Conservation (phyloP, 2,113 vertebrate genomes). For the Dipodomys merriami region DNA sequence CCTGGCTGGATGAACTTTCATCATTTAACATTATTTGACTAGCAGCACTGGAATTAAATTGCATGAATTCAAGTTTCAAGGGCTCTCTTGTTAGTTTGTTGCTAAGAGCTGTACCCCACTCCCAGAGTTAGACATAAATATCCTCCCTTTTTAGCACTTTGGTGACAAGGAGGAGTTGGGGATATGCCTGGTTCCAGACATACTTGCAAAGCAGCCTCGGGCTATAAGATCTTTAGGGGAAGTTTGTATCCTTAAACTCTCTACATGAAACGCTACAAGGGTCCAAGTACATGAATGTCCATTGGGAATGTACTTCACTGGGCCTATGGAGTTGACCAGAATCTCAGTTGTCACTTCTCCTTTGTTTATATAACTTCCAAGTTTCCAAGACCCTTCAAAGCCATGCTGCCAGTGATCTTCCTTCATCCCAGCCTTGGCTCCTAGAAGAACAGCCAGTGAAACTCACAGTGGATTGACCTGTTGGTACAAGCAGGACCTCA, state of each 20-base stretch:
- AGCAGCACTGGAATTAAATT: neutral
- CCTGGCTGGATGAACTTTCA: neutral
- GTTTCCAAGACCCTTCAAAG: neutral
- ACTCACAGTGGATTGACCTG: too few relatives aligned
- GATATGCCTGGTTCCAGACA: neutral
- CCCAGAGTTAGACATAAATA: neutral
- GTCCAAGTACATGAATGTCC: neutral
- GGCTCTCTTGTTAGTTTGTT: neutral
- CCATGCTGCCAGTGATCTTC: too few relatives aligned
- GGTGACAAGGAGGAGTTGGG: too few relatives aligned
- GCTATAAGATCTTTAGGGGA: neutral
- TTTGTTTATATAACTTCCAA: neutral
- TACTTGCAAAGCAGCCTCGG: neutral
- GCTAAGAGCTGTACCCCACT: rapidly evolving
- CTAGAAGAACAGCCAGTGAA: too few relatives aligned
- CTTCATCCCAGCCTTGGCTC: too few relatives aligned
- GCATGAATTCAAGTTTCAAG: neutral
- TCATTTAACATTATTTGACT: neutral
- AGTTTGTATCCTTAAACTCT: neutral
- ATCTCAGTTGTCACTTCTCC: neutral
- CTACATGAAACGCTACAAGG: neutral
- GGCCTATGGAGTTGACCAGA: neutral
- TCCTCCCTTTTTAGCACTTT: neutral
- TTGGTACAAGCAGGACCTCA: neutral
- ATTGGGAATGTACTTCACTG: neutral